Evolutionary conservation across 2,888 invertebrate species (phyloP).

Genomic region (Macropis europaea): DNA sequence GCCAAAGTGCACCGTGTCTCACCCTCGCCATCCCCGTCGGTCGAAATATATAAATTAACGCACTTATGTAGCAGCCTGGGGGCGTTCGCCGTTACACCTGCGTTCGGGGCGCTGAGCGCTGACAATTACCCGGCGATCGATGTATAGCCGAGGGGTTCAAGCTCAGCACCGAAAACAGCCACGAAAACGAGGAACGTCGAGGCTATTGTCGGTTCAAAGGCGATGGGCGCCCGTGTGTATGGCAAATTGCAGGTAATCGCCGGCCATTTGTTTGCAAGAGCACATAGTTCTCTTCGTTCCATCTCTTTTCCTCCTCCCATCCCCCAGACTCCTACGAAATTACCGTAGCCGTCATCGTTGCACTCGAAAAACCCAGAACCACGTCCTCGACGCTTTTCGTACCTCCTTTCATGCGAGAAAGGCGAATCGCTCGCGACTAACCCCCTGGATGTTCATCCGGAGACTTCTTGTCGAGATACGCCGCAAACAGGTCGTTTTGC

Average conservation of each 20-base stretch:
- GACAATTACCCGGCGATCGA: constrained; percentile 79
- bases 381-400: not conserved
- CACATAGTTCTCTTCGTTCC: constrained; percentile 55
- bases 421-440: constrained; percentile 48
- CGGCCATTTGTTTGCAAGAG: constrained; percentile 74
- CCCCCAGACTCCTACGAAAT: constrained; percentile 69
- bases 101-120: constrained; percentile 77
- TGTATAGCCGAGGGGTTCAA: constrained; percentile 73
- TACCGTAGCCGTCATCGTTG: constrained; percentile 59
- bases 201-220: constrained; percentile 57
- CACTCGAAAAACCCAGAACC: constrained; percentile 24
- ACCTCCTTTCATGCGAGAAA: not conserved
- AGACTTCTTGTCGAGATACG: not conserved
- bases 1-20: constrained; percentile 24
- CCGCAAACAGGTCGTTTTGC: constrained; percentile 10
- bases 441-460: constrained; percentile 38
- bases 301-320: constrained; percentile 3
- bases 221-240: constrained; percentile 62
- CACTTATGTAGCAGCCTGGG: constrained; percentile 70
- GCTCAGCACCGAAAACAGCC: constrained; percentile 62
- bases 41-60: constrained; percentile 66
- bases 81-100: constrained; percentile 72
- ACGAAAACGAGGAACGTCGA: constrained; percentile 66
- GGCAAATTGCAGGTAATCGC: constrained; percentile 77
- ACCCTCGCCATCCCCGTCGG: constrained; percentile 24